Evolutionary conservation across 2,113 vertebrate genomes (phyloP).

Genomic region (Menura novaehollandiae): DNA sequence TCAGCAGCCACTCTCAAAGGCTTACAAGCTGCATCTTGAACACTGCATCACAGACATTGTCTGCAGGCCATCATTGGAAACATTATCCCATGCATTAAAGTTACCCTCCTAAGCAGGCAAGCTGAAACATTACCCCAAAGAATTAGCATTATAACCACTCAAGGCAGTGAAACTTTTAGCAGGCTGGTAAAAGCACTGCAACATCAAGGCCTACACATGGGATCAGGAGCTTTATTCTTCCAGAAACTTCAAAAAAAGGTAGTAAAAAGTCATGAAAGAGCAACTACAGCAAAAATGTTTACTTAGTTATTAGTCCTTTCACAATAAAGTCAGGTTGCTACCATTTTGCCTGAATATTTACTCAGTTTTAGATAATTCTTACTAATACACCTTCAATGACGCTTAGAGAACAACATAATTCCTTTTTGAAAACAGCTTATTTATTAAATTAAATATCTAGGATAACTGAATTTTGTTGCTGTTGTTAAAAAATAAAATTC

Average conservation of each 20-base stretch:
- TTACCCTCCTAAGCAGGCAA: background rate
- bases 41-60: background rate
- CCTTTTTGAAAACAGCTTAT: background rate
- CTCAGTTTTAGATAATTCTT: background rate
- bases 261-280: background rate
- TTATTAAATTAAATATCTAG: background rate
- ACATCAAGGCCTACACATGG: background rate
- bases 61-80: background rate
- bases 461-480: background rate
- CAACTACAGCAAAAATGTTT: background rate
- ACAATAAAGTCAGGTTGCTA: background rate
- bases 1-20: background rate
- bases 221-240: background rate
- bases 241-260: background rate
- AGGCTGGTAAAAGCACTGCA: background rate
- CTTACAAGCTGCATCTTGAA: background rate
- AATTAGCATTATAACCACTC: background rate
- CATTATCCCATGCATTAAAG: background rate
- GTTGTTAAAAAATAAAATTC: background rate
- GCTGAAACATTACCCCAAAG: background rate
- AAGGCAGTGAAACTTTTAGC: background rate
- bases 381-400: background rate
- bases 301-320: background rate
- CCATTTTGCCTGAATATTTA: background rate
- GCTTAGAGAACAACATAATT: background rate